Percentiles rank a stretch among this genome's conserved stretches.
phyloP scores from a whole-genome alignment of 2,888 invertebrate species.

The Reticulitermes lucifugus region DNA sequence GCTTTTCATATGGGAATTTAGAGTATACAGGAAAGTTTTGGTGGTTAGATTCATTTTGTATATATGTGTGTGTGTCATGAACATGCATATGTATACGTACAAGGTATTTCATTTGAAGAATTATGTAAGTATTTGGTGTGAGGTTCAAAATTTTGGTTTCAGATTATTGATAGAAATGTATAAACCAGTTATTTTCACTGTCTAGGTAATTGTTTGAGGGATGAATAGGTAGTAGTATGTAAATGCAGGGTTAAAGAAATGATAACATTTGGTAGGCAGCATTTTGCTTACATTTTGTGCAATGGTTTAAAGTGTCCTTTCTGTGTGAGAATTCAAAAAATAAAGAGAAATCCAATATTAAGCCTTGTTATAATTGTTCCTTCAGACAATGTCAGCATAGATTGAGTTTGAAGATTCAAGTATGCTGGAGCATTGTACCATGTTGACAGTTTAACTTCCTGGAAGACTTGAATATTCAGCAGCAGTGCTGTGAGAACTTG shows the following conservation, averaged over 20 bases:
- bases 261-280: conserved; percentile 46
- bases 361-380: not conserved
- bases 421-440: no score
- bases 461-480: no score
- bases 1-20: conserved; percentile 28
- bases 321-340: conserved; percentile 50
- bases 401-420: no score
- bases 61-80: no score
- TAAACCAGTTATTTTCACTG: conserved; percentile 45
- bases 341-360: conserved; percentile 38
- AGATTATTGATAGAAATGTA: conserved; percentile 2
- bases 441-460: no score
- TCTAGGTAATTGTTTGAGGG: conserved; percentile 41
- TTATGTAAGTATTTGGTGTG: not conserved
- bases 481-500: no score
- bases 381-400: no score
- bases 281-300: conserved; percentile 53
- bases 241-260: conserved; percentile 36
- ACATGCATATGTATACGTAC: not conserved
- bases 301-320: conserved; percentile 53
- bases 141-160: conserved; percentile 27
- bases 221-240: conserved; percentile 39
- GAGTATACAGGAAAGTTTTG: conserved; percentile 10
- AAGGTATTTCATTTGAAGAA: conserved; percentile 11
- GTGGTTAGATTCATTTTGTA: conserved; percentile 8